phyloP scores from a whole-genome alignment of 2,113 vertebrate species.

The Haliaeetus leucogaster region DNA sequence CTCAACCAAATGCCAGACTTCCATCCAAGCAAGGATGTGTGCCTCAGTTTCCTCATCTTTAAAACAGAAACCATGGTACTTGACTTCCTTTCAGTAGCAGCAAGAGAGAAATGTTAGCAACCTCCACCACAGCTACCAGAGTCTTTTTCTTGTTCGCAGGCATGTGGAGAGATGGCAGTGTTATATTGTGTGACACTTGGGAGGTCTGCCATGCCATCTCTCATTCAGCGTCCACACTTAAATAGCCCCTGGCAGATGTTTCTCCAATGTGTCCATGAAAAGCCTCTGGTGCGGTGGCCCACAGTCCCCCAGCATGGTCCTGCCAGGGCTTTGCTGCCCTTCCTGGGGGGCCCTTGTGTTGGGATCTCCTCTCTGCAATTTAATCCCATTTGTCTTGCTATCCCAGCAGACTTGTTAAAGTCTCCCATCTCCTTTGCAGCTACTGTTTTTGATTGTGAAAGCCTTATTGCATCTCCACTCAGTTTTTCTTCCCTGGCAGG shows the following conservation, averaged over 20 bases:
- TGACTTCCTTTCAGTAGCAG: not conserved
- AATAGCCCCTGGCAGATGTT: not conserved
- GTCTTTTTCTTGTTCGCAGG: not conserved
- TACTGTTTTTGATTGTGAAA: not conserved
- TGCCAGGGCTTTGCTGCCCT: not conserved
- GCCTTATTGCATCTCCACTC: not conserved
- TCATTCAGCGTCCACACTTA: not conserved
- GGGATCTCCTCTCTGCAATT: not conserved
- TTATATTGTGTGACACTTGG: not conserved
- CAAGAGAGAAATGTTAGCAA: not conserved
- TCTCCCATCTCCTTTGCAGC: not conserved
- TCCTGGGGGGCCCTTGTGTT: not conserved
- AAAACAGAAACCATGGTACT: not conserved
- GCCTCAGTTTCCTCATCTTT: not conserved
- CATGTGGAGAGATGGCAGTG: not conserved
- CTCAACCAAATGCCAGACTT: not conserved
- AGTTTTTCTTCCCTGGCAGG: not conserved
- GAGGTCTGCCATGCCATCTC: not conserved
- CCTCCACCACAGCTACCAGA: not conserved
- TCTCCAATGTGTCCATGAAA: not conserved
- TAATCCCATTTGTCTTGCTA: not conserved
- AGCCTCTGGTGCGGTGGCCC: not conserved
- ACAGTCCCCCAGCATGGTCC: not conserved
- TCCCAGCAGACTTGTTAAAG: not conserved
- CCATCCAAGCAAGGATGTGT: not conserved